Evolutionary conservation across 2,797 vertebrate species (phyloP), one percentile per base, ranked within the genome.

Genomic region (Pangasius macronema): DNA sequence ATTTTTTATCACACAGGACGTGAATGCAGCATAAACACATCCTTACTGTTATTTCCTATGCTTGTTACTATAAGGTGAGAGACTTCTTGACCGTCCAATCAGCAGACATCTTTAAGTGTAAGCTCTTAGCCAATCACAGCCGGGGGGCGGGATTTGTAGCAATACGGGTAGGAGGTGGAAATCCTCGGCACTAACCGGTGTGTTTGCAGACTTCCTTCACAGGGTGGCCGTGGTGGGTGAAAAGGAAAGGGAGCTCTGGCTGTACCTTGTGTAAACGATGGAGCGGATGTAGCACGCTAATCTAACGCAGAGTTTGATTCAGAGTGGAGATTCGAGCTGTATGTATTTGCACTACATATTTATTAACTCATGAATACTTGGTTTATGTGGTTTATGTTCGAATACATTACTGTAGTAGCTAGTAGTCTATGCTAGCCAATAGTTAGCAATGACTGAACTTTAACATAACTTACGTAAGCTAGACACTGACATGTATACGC

Each of bases 171-270:
- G n/a, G 61, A n/a, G 24, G 59, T 30, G 30, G 4, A n/a, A 55
- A n/a, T 16, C 5, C 8, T 61, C 24, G 30, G 63, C 27, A 61
- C n/a, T 46, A n/a, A 20, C 36, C 84, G 82, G 85, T 85, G 84
- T 79, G 86, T 80, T 82, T 84, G 84, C 90, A 77, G 36, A 73
- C 36, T 80, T 84, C 75, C 36, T 75, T 70, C 53, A 67, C 63
- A 59, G 70, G 73, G 46, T 39, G 46, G 49, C 65, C 59, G 51
- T 65, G 24, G 63, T 46, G 39, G n/a, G 5, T 85, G 7, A 24
- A 68, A 57, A 51, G 80, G 30, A 27, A 49, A 49, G 0, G 82
- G 70, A 82, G 57, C 18, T 27, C 77, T 68, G 76, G 85, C 86
- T 79, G 61, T 80, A 39, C 82, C 53, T 27, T 75, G 13, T 59